Conservation (phyloP, 2,888 invertebrate species). For the Myopa testacea region DNA sequence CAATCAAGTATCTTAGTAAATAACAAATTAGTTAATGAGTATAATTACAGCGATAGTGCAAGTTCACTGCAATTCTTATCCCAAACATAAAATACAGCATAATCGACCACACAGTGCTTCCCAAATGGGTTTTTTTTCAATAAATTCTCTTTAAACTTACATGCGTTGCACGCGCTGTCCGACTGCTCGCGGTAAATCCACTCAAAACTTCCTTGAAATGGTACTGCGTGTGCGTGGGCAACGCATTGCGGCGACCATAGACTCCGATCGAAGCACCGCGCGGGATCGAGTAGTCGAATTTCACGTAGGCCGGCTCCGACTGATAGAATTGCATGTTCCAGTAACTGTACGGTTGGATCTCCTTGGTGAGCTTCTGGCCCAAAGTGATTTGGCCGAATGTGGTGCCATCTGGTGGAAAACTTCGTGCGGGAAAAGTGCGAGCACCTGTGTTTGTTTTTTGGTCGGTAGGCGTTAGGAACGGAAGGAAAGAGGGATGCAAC, state of each 20-base stretch:
- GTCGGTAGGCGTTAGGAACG: not conserved
- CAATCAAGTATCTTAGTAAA: not conserved
- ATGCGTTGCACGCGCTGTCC: constrained; percentile 86
- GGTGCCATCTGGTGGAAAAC: constrained; percentile 92
- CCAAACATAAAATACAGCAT: not conserved
- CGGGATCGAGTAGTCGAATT: constrained; percentile 94
- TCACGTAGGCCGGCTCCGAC: constrained; percentile 91
- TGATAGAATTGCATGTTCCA: constrained; percentile 99
- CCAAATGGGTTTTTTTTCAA: not conserved
- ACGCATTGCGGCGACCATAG: constrained; percentile 91
- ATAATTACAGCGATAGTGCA: not conserved
- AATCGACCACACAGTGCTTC: not conserved
- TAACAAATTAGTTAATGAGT: not conserved
- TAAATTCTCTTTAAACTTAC: constrained; percentile 69
- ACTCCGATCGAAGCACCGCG: constrained; percentile 93
- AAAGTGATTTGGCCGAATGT: constrained; percentile 91
- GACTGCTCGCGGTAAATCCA: constrained; percentile 88
- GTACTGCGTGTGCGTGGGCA: constrained; percentile 96
- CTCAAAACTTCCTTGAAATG: constrained; percentile 94
- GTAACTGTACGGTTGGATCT: constrained; percentile 93
- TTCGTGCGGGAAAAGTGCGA: constrained; percentile 88
- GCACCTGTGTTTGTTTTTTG: constrained; percentile 73
- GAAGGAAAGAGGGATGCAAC: not conserved
- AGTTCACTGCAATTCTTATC: not conserved
- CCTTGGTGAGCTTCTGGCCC: constrained; percentile 87